Evolutionary conservation across 2,797 vertebrate species (phyloP).

Genomic region (Gambelia wislizenii): DNA sequence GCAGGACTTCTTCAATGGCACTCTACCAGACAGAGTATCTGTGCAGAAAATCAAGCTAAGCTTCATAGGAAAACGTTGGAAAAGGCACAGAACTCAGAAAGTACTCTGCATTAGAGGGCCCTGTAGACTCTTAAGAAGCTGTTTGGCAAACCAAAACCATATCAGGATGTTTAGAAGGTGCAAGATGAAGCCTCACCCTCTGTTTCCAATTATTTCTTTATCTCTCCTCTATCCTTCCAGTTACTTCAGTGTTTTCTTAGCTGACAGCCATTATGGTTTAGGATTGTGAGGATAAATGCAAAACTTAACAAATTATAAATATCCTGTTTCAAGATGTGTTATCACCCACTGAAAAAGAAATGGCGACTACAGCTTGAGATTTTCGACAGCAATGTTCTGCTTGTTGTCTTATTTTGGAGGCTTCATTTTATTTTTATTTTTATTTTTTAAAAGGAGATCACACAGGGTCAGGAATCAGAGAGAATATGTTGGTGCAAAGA

Average conservation of each 20-base stretch:
- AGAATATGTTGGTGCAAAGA: slow-evolving; percentile 42
- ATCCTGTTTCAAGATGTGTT: slow-evolving; percentile 67
- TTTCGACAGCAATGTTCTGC: slow-evolving; percentile 21
- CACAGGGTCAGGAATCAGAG: slow-evolving; percentile 35
- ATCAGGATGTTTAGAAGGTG: slow-evolving; percentile 29
- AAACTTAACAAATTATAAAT: slow-evolving; percentile 68
- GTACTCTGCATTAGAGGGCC: slow-evolving; percentile 47
- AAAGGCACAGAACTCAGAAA: slow-evolving; percentile 18
- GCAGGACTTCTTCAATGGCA: slow-evolving; percentile 36
- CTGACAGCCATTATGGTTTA: slow-evolving; percentile 55
- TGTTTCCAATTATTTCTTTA: slow-evolving; percentile 64
- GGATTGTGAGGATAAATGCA: slow-evolving; percentile 61
- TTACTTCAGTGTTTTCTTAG: slow-evolving; percentile 62
- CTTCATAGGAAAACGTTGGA: slow-evolving; percentile 57
- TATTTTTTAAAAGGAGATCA: slow-evolving; percentile 28
- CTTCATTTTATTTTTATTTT: neutral
- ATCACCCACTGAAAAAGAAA: slow-evolving; percentile 54
- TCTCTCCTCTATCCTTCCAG: slow-evolving; percentile 54
- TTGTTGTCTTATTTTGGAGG: neutral
- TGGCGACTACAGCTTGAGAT: slow-evolving; percentile 39
- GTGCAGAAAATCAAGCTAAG: slow-evolving; percentile 66
- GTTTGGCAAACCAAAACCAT: slow-evolving; percentile 28
- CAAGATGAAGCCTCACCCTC: slow-evolving; percentile 35
- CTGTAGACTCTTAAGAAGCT: slow-evolving; percentile 36
- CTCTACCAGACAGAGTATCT: slow-evolving; percentile 57